These are phyloP conservation scores for Pseudoatta argentina DNA, from an alignment of 1,140 invertebrate species.

Conservation along the genomic window DNA sequence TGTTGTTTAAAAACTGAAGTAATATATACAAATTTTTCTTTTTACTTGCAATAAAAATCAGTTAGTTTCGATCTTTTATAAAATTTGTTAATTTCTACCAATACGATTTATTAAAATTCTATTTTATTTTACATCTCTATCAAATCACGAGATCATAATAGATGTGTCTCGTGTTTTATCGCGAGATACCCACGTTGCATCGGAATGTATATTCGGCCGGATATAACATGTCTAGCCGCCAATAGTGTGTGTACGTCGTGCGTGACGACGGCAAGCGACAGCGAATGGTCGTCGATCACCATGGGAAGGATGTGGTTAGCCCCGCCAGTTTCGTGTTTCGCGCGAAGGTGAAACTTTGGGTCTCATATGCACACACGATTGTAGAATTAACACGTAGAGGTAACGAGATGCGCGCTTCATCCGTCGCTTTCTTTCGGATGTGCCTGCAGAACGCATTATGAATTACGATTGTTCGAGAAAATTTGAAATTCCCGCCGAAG, in stretches of 20 bases:
- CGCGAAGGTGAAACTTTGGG: conserved; percentile 63
- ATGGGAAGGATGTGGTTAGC: conserved; percentile 76
- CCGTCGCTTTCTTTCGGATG: conserved; percentile 2
- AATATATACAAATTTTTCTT: background rate
- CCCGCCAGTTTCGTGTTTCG: conserved; percentile 74
- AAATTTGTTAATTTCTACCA: background rate
- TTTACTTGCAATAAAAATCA: background rate
- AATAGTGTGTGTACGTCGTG: conserved; percentile 65
- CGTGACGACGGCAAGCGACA: conserved; percentile 63
- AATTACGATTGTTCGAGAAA: background rate
- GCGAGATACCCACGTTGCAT: conserved; percentile 25
- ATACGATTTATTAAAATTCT: background rate
- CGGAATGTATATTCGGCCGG: conserved; percentile 23
- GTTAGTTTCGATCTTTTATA: background rate
- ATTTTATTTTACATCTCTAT: background rate
- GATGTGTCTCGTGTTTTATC: conserved; percentile 24
- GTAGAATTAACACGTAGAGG: conserved; percentile 31
- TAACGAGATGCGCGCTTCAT: conserved; percentile 21
- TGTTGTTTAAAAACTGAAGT: background rate
- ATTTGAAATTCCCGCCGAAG: background rate
- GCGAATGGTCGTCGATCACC: conserved; percentile 66
- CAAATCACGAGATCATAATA: background rate
- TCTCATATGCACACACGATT: conserved; percentile 15
- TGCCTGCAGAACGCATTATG: background rate
- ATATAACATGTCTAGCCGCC: conserved; percentile 32